Conservation (phyloP, 2,797 vertebrate species). For the Gambusia yucatana region DNA sequence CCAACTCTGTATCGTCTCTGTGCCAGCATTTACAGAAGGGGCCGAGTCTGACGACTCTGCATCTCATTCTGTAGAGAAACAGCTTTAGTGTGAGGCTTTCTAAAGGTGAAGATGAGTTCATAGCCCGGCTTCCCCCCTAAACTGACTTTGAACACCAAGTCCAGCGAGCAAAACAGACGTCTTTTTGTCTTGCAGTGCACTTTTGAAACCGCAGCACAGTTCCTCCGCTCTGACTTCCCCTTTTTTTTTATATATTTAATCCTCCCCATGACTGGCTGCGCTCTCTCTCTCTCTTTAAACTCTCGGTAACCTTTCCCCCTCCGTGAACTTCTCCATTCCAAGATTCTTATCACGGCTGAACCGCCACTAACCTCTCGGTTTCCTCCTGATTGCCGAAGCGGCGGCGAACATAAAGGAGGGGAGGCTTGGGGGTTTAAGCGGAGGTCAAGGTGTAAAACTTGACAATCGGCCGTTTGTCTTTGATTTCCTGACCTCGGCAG, state of each 20-base stretch:
- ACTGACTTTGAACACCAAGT: slow-evolving; percentile 61
- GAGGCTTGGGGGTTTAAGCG: slow-evolving; percentile 75
- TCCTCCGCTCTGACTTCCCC: slow-evolving; percentile 71
- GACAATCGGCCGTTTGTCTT: slow-evolving; percentile 82
- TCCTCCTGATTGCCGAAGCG: slow-evolving; percentile 72
- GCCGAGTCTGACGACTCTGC: slow-evolving; percentile 9
- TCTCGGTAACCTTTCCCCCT: slow-evolving; percentile 82
- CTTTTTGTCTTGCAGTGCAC: slow-evolving; percentile 74
- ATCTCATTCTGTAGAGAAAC: slow-evolving; percentile 29
- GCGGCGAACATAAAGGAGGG: slow-evolving; percentile 68
- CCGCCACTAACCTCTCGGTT: slow-evolving; percentile 80
- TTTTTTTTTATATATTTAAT: slow-evolving; percentile 63
- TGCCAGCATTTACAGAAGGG: slow-evolving; percentile 10
- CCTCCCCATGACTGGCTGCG: slow-evolving; percentile 78
- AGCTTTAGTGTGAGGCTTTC: slow-evolving; percentile 34
- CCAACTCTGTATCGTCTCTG: slow-evolving; percentile 4
- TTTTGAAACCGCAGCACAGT: slow-evolving; percentile 68
- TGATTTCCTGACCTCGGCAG: slow-evolving; percentile 74
- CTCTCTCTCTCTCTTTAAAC: slow-evolving; percentile 77
- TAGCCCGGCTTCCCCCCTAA: slow-evolving; percentile 42
- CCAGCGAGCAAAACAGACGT: slow-evolving; percentile 67
- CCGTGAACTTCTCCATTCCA: slow-evolving; percentile 81
- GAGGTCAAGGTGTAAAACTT: slow-evolving; percentile 79
- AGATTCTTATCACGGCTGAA: slow-evolving; percentile 85
- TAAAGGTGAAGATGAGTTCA: slow-evolving; percentile 76